Evolutionary conservation across 2,113 vertebrate genomes (phyloP).

Genomic region (Fulmarus glacialis): DNA sequence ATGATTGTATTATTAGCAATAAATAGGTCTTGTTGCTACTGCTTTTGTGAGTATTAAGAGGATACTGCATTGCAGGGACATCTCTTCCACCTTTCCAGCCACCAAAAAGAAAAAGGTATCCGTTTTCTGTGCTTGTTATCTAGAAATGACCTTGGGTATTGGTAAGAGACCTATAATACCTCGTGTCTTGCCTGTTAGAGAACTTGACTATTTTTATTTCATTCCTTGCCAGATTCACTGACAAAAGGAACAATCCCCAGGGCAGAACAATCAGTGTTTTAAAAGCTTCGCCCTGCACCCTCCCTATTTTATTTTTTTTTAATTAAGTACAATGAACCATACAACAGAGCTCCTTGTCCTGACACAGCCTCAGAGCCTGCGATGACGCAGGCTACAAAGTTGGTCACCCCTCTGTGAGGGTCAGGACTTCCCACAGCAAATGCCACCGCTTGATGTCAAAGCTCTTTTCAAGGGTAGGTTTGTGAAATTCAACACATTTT

Average conservation of each 20-base stretch:
- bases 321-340: not conserved
- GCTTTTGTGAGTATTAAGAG: not conserved
- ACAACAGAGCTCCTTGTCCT: not conserved
- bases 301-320: not conserved
- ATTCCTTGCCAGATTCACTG: conserved; percentile 4
- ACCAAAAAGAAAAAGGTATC: not conserved
- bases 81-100: not conserved
- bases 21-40: not conserved
- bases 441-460: not conserved
- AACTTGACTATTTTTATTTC: not conserved
- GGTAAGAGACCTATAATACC: not conserved
- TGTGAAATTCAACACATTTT: not conserved
- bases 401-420: not conserved
- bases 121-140: not conserved
- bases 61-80: not conserved
- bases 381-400: not conserved
- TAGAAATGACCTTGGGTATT: not conserved
- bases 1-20: not conserved
- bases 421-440: not conserved
- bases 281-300: not conserved
- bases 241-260: not conserved
- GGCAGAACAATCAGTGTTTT: not conserved
- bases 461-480: not conserved
- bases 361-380: not conserved
- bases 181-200: not conserved